Percentiles rank a stretch among this genome's conserved stretches.
phyloP scores from a whole-genome alignment of 2,113 vertebrate species.

The Macquaria ambigua region DNA sequence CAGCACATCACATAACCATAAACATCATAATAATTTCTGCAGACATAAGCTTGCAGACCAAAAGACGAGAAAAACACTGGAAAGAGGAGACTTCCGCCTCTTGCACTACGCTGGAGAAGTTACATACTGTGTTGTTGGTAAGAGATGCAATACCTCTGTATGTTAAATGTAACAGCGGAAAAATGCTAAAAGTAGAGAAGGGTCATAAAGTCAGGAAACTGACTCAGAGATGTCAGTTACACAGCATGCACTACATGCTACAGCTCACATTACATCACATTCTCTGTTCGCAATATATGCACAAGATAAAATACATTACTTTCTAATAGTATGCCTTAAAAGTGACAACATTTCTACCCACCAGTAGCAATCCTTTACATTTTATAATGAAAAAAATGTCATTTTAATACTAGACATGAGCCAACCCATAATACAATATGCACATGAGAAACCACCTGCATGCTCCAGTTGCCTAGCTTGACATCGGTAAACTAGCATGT shows the following conservation, averaged over 20 bases:
- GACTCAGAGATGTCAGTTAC: not conserved
- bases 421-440: too few species aligned
- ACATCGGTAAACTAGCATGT: too few species aligned
- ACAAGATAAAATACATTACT: conserved; percentile 1
- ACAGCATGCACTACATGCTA: not conserved
- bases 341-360: not conserved
- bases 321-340: not conserved
- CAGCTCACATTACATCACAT: not conserved
- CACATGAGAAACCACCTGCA: too few species aligned
- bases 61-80: conserved; percentile 89
- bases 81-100: conserved; percentile 93
- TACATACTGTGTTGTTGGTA: conserved; percentile 94
- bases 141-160: conserved; percentile 60
- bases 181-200: not conserved
- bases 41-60: conserved; percentile 94
- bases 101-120: conserved; percentile 96
- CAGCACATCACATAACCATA: not conserved
- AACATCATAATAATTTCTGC: conserved; percentile 1
- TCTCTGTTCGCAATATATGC: not conserved
- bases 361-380: not conserved
- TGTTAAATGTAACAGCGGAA: not conserved
- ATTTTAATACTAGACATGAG: not conserved
- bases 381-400: not conserved
- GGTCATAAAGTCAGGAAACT: not conserved
- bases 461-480: too few species aligned